Evolutionary conservation across 2,113 vertebrate species (phyloP).

Genomic region (Ellobius talpinus): DNA sequence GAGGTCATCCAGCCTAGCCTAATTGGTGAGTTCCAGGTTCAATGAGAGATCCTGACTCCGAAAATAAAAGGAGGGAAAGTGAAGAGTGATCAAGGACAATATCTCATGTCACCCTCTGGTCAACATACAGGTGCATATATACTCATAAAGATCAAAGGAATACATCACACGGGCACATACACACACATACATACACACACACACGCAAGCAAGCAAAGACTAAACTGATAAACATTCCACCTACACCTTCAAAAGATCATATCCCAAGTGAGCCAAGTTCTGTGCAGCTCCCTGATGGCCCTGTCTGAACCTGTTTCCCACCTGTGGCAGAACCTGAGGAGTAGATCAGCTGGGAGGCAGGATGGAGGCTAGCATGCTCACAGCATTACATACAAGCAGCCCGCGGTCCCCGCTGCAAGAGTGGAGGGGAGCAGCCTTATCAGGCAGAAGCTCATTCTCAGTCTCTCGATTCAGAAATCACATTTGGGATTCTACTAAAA

Average conservation of each 20-base stretch:
- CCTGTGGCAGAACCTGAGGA: background rate
- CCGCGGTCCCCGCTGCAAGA: fast-evolving
- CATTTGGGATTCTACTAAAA: background rate
- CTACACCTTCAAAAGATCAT: background rate
- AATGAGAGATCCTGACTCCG: background rate
- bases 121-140: background rate
- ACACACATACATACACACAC: background rate
- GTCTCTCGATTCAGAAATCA: background rate
- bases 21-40: background rate
- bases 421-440: background rate
- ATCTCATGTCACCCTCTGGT: background rate
- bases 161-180: background rate
- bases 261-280: background rate
- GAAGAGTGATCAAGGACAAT: background rate
- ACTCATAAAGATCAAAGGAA: background rate
- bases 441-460: background rate
- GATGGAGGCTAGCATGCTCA: background rate
- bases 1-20: background rate
- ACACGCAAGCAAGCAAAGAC: fast-evolving
- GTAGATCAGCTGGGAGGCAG: background rate
- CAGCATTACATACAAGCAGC: background rate
- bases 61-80: background rate
- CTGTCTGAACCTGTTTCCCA: fast-evolving
- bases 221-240: background rate
- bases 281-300: fast-evolving